Evolutionary conservation across 2,113 vertebrate species (phyloP).

Genomic region (Nettapus auritus): DNA sequence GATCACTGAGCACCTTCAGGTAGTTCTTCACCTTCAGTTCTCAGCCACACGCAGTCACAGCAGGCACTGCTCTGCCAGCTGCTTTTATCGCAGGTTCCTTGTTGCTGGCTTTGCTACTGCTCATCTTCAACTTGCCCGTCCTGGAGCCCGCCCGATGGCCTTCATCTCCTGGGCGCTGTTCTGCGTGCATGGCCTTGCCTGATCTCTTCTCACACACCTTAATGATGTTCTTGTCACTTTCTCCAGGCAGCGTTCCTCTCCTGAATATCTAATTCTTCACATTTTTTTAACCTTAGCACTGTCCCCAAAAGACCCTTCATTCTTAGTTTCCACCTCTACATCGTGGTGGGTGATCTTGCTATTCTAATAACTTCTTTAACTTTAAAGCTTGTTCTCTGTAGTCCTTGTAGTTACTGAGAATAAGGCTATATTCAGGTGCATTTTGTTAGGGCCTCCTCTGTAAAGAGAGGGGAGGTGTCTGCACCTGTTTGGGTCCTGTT

Average conservation of each 20-base stretch:
- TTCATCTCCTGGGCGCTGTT: not conserved
- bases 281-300: not conserved
- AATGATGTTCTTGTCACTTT: not conserved
- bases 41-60: not conserved
- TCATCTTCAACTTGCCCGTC: not conserved
- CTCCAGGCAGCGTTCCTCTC: not conserved
- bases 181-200: not conserved
- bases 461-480: not conserved
- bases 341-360: not conserved
- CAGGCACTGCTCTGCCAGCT: not conserved
- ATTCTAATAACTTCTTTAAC: not conserved
- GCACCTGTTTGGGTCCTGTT: not conserved
- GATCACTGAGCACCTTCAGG: not conserved
- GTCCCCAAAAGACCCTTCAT: not conserved
- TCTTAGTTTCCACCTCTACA: not conserved
- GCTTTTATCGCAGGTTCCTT: not conserved
- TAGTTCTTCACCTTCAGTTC: conserved; percentile 9
- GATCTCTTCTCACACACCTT: not conserved
- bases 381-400: not conserved
- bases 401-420: not conserved
- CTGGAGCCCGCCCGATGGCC: not conserved
- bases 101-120: not conserved
- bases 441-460: not conserved
- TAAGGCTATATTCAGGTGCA: not conserved
- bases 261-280: not conserved